Base-by-base conservation (phyloP, 2,113 vertebrate species). In the Gymnobelideus leadbeateri region DNA sequence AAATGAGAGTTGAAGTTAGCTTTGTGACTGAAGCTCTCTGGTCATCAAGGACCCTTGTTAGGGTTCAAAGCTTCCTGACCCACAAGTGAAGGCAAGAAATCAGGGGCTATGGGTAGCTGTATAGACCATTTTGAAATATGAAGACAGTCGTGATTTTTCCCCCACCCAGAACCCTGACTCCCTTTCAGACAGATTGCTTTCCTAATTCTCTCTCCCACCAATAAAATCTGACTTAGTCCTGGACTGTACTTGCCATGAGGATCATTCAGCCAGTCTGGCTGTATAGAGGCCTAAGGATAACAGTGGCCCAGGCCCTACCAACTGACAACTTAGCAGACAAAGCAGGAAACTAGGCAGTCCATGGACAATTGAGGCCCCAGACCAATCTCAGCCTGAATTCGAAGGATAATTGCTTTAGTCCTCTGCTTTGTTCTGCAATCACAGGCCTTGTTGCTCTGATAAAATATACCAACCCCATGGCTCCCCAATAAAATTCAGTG, bases 11-110 rank as follows among this genome's bases (percentile, higher is more conserved):
- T 97, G 94, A 93, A 96, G 97, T 95, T 97, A 95, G 47, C 95
- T 97, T 97, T 96, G 96, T 97, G 97, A 92, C 94, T 94, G 57
- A 96, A 97, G 91, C 31, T 95, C 68, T 89, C 93, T 51, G 89
- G 93, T 97, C 93, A 96, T 91, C 92, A 96, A 97, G 95, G 68
- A 84, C 94, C 94, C 96, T 97, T 98, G 96, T 96, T 98, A 93
- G 97, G 93, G 95, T 94, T 91, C 95, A 96, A 97, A 54, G 51
- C 94, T 97, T 97, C 97, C 98, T 97, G 95, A 92, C 95, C 94
- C 97, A 95, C 77, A 95, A 95, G 96, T 97, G 93, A 93, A 68
- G 95, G 93, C 97, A 97, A 96, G 92, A 97, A 97, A 96, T 93
- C 95, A 94, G 97, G 97, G 84, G 89, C 51, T 95, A 24, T 24